A percentile compares a stretch with the other conserved stretches of the same genome.
Evolutionary conservation across 2,113 vertebrate species (phyloP).

Genomic region (Sinocyclocheilus rhinocerous): DNA sequence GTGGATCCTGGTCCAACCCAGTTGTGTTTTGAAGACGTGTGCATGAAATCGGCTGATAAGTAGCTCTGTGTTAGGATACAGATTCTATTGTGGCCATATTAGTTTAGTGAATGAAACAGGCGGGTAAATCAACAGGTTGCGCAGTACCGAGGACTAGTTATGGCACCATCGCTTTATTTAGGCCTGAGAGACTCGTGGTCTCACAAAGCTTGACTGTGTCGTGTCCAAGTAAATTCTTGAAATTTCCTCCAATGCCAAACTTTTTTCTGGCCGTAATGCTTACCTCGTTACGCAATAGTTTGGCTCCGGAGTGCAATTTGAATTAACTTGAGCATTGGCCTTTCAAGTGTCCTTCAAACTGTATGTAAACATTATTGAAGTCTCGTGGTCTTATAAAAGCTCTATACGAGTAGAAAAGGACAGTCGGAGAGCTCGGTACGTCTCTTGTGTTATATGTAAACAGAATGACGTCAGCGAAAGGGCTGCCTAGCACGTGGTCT

Average conservation of each 20-base stretch:
- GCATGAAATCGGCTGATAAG: neutral
- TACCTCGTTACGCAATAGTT: conserved; percentile 11
- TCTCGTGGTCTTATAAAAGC: neutral
- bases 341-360: neutral
- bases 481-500: conserved; percentile 47
- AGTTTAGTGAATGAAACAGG: neutral
- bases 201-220: conserved; percentile 2
- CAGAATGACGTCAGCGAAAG: conserved; percentile 68
- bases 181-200: neutral
- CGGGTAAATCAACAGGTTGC: conserved; percentile 30
- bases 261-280: neutral
- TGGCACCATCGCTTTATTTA: conserved; percentile 9
- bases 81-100: neutral
- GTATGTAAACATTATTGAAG: neutral
- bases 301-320: neutral
- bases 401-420: neutral
- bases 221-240: conserved; percentile 11
- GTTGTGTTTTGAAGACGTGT: neutral
- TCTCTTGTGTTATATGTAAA: conserved; percentile 69
- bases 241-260: neutral
- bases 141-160: neutral
- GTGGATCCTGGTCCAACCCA: neutral
- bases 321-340: neutral
- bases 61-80: neutral
- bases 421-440: neutral